Percentiles rank a stretch among this genome's conserved stretches.
Conservation (phyloP, 2,797 vertebrate species). For the Myiotriccus ornatus region DNA sequence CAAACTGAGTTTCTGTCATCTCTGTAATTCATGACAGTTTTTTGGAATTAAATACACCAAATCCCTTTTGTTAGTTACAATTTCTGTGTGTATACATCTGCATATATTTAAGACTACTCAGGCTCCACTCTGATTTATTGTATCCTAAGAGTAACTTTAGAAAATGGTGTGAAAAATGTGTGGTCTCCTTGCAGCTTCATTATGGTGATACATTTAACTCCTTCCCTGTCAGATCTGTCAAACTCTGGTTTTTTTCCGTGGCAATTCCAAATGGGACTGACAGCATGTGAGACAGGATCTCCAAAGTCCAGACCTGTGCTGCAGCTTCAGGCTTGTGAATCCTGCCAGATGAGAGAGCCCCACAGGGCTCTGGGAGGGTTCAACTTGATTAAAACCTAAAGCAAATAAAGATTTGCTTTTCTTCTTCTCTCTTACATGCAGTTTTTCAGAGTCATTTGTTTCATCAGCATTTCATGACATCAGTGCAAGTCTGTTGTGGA, state of each 20-base stretch:
- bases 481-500: neutral
- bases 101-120: neutral
- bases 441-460: neutral
- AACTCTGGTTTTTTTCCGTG: neutral
- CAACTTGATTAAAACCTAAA: neutral
- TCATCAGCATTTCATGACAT: neutral
- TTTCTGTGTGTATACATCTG: neutral
- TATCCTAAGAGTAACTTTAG: neutral
- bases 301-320: neutral
- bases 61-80: neutral
- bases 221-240: neutral
- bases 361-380: neutral
- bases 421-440: neutral
- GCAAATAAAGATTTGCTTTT: neutral
- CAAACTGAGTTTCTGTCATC: neutral
- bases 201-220: neutral
- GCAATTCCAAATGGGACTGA: neutral
- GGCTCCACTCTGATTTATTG: neutral
- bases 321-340: accelerated
- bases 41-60: neutral
- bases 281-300: neutral
- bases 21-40: neutral
- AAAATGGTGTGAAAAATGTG: neutral
- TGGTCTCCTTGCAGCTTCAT: neutral
- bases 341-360: neutral